These are phyloP conservation scores for Ptyas mucosa DNA, from an alignment of 2,113 vertebrate species.

Conservation along the genomic window DNA sequence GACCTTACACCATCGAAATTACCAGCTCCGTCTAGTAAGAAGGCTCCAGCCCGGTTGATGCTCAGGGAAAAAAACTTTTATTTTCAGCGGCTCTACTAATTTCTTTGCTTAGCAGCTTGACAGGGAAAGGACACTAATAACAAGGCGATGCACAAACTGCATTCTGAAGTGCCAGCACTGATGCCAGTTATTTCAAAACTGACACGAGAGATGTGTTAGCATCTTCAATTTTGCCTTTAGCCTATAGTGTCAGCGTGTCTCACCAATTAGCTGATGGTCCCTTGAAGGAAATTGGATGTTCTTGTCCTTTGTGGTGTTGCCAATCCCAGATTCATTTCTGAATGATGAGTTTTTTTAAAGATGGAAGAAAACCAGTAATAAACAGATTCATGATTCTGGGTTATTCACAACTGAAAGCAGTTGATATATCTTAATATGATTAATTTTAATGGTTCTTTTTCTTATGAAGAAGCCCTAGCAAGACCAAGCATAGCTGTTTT, in stretches of 20 bases:
- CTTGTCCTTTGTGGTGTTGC: not conserved
- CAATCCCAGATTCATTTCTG: not conserved
- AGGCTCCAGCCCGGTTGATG: not conserved
- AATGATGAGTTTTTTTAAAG: not conserved
- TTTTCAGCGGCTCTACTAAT: not conserved
- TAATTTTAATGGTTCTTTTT: not conserved
- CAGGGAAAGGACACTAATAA: not conserved
- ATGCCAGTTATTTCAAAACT: not conserved
- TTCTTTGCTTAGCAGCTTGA: not conserved
- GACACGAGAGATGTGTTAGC: not conserved
- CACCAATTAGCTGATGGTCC: not conserved
- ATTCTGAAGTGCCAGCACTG: not conserved
- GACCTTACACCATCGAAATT: constrained; percentile 29
- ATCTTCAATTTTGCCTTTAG: not conserved
- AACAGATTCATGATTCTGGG: not conserved
- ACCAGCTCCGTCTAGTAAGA: constrained; percentile 36
- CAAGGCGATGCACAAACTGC: not conserved
- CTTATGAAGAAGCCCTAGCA: not conserved
- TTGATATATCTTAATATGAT: not conserved
- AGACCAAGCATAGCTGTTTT: not conserved
- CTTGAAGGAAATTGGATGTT: too few relatives aligned
- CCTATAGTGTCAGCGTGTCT: not conserved
- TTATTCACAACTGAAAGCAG: not conserved
- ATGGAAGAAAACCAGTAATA: not conserved
- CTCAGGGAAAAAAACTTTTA: not conserved